phyloP scores from a whole-genome alignment of 1,140 invertebrate genomes.

The Drosophila carrolli region DNA sequence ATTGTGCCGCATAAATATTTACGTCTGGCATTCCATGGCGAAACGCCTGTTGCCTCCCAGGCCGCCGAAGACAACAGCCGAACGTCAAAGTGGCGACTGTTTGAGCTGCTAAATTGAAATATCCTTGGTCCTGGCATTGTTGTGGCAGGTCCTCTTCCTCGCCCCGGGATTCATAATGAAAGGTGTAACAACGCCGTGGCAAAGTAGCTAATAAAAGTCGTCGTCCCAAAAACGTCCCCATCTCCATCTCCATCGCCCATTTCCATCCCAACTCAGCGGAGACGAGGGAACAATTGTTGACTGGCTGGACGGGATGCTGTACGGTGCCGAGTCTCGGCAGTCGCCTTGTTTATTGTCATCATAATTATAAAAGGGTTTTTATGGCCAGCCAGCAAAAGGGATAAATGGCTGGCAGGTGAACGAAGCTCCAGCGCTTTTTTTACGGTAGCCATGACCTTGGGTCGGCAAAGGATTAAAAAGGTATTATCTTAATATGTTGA shows the following conservation, averaged over 20 bases:
- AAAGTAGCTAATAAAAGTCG: slow-evolving; percentile 80
- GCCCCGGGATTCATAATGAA: slow-evolving; percentile 70
- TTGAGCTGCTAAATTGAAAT: slow-evolving; percentile 81
- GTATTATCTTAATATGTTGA: slow-evolving; percentile 82
- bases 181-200: slow-evolving; percentile 77
- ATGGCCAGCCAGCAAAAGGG: slow-evolving; percentile 58
- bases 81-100: slow-evolving; percentile 81
- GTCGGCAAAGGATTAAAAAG: slow-evolving; percentile 81
- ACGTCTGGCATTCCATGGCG: slow-evolving; percentile 64
- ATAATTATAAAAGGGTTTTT: slow-evolving; percentile 82
- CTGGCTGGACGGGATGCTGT: slow-evolving; percentile 27
- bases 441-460: slow-evolving; percentile 61
- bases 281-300: slow-evolving; percentile 46
- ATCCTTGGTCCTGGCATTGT: slow-evolving; percentile 75
- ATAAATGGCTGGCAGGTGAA: slow-evolving; percentile 70
- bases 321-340: slow-evolving; percentile 14
- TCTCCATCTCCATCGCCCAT: background rate
- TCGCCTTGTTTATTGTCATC: slow-evolving; percentile 77
- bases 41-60: slow-evolving; percentile 45
- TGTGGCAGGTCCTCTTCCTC: slow-evolving; percentile 42
- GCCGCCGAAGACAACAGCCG: slow-evolving; percentile 45
- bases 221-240: slow-evolving; percentile 33
- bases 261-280: slow-evolving; percentile 35
- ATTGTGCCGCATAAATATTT: slow-evolving; percentile 80
- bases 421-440: slow-evolving; percentile 32